Percentiles rank a stretch among this genome's conserved stretches.
phyloP scores from a whole-genome alignment of 2,797 vertebrate genomes.

The Choloepus didactylus region DNA sequence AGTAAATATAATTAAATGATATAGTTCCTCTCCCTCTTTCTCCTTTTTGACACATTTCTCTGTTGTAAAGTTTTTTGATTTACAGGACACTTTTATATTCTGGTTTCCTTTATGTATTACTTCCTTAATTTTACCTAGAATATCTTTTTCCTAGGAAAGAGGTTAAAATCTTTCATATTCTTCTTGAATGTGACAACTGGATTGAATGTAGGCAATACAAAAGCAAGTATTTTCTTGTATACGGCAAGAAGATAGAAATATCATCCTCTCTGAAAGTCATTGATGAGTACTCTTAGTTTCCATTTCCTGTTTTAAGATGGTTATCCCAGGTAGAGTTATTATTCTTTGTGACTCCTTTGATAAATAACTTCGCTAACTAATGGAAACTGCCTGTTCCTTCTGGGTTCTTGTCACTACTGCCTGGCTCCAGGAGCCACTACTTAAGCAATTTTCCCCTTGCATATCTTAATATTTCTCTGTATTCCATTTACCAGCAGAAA shows the following conservation, averaged over 20 bases:
- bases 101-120: background rate
- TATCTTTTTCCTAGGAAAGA: background rate
- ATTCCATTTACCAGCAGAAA: background rate
- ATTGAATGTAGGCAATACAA: background rate
- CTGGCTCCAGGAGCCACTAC: background rate
- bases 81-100: background rate
- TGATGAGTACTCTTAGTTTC: background rate
- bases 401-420: background rate
- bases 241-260: constrained; percentile 26
- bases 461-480: constrained; percentile 13
- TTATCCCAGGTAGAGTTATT: background rate
- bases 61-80: background rate
- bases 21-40: background rate
- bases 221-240: background rate
- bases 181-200: background rate
- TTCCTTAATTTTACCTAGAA: background rate
- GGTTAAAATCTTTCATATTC: background rate
- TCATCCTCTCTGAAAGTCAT: background rate
- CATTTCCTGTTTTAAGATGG: background rate
- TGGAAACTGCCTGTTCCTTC: background rate
- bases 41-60: background rate
- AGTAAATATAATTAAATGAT: background rate
- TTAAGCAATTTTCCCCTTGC: background rate
- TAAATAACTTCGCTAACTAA: background rate
- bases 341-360: background rate